Percentiles rank a stretch among this genome's conserved stretches.
These are phyloP conservation scores for Melipona beecheii DNA, from an alignment of 2,888 invertebrate species.

Conservation along the genomic window DNA sequence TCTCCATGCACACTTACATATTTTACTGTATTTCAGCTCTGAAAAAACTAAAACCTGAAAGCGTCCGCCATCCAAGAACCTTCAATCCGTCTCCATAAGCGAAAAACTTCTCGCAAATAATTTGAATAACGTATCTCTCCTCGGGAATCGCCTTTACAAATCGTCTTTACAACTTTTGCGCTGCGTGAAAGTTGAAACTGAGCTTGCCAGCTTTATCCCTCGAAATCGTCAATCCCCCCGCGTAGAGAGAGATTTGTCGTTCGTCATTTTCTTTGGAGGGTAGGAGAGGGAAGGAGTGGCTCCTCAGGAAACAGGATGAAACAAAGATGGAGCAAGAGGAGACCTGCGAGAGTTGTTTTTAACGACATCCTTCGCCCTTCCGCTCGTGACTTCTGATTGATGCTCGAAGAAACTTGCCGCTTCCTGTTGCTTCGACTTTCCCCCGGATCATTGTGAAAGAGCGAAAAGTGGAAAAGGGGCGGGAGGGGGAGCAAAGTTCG, in stretches of 20 bases:
- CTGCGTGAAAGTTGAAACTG: no score
- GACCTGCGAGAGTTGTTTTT: conserved; percentile 14
- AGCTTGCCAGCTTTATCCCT: not conserved
- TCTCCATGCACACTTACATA: no score
- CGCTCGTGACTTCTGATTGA: conserved; percentile 28
- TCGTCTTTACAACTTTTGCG: not conserved
- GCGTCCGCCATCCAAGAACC: no score
- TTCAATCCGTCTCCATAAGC: not conserved
- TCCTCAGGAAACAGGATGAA: not conserved
- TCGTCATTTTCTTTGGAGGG: conserved; percentile 22
- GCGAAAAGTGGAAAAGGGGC: conserved; percentile 18
- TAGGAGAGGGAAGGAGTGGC: not conserved
- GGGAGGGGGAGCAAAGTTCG: not conserved
- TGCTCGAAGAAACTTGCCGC: conserved; percentile 8
- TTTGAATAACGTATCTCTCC: conserved; percentile 20
- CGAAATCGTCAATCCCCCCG: conserved; percentile 4
- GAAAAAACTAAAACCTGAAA: no score
- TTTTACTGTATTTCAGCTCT: no score
- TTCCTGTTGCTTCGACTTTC: conserved; percentile 34
- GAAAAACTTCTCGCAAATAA: not conserved
- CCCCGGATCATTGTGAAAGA: conserved; percentile 2
- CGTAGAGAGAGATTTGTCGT: conserved; percentile 30
- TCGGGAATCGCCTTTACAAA: no score
- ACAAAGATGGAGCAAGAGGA: conserved; percentile 13
- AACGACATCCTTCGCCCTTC: conserved; percentile 6